Conservation (phyloP, 2,113 vertebrate species). For the Dipodomys spectabilis region DNA sequence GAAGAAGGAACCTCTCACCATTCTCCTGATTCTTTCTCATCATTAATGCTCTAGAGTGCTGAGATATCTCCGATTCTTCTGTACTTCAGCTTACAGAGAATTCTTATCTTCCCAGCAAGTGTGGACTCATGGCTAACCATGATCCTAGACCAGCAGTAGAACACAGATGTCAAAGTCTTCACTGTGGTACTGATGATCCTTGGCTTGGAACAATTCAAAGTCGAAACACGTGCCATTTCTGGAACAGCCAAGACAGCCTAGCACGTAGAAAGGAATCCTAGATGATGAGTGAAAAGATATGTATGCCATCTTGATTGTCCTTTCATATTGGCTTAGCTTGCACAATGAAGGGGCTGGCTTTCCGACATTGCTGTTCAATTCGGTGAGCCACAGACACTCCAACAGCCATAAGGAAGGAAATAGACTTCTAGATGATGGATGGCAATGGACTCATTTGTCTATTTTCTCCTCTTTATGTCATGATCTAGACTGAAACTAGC, state of each 20-base stretch:
- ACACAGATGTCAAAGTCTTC: background rate
- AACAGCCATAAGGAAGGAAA: accelerated
- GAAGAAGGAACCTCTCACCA: background rate
- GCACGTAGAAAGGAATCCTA: background rate
- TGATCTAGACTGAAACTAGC: background rate
- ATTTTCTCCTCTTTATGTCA: background rate
- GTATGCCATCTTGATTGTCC: background rate
- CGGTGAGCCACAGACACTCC: background rate
- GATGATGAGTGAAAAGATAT: background rate
- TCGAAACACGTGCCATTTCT: background rate
- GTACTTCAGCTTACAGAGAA: background rate
- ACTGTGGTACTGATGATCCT: background rate
- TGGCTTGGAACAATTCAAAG: background rate
- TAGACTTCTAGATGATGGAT: background rate
- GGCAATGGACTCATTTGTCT: background rate
- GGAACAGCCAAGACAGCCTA: background rate
- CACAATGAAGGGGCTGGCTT: background rate
- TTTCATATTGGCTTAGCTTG: background rate
- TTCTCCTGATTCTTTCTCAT: background rate
- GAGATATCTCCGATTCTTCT: background rate
- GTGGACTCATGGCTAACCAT: background rate
- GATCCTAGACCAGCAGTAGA: background rate
- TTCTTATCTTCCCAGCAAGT: background rate
- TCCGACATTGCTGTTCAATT: background rate
- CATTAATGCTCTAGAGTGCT: background rate